These are phyloP conservation scores for Caiman crocodilus DNA, from an alignment of 2,797 vertebrate genomes.

Conservation along the genomic window DNA sequence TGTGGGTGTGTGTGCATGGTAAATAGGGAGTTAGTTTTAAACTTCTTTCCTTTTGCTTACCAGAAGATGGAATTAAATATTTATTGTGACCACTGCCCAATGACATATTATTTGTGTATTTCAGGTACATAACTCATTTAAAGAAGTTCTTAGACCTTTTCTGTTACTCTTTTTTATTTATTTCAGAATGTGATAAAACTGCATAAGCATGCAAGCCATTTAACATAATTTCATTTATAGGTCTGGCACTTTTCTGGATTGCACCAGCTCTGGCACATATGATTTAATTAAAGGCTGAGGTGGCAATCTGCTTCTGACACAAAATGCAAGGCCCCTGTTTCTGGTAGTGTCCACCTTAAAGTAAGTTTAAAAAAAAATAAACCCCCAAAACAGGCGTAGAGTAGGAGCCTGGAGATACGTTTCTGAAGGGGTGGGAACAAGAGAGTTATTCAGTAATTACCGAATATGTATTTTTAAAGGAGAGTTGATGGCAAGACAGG, in stretches of 20 bases:
- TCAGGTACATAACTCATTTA: not conserved
- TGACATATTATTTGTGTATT: not conserved
- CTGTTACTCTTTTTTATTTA: not conserved
- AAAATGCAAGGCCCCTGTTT: not conserved
- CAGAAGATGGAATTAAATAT: not conserved
- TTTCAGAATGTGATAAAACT: conserved; percentile 27
- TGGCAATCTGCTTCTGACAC: conserved; percentile 39
- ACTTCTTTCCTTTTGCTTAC: too few species aligned
- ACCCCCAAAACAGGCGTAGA: conserved; percentile 42
- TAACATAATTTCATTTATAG: conserved; percentile 36
- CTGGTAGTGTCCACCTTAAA: conserved; percentile 44
- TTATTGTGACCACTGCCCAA: not conserved
- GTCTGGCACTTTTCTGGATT: not conserved
- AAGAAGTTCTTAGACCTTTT: not conserved
- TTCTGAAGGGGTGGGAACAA: not conserved
- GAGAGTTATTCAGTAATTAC: conserved; percentile 48
- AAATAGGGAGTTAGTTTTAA: not conserved
- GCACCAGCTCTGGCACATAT: conserved; percentile 32
- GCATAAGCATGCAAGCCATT: not conserved
- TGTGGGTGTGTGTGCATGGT: not conserved
- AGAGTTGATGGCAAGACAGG: not conserved
- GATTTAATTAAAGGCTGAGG: conserved; percentile 9
- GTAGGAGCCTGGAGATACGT: not conserved
- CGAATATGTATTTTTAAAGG: conserved; percentile 39
- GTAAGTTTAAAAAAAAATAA: conserved; percentile 47